Evolutionary conservation across 2,797 vertebrate species (phyloP).

Genomic region (Geotria australis): DNA sequence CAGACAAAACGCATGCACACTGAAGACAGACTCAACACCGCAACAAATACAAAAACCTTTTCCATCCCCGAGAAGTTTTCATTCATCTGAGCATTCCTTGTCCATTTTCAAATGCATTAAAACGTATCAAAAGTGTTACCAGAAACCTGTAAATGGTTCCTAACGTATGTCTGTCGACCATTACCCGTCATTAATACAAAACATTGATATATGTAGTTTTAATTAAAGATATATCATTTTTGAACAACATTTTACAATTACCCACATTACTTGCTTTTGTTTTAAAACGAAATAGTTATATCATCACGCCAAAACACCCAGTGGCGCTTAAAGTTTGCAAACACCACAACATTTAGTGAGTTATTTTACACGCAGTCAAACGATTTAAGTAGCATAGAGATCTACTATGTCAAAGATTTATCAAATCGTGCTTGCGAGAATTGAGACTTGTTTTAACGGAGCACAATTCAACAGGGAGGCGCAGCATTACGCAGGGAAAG

Average conservation of each 20-base stretch:
- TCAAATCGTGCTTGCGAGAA: background rate
- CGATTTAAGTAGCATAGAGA: constrained; percentile 5
- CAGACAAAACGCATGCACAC: too few species aligned
- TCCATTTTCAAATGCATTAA: too few species aligned
- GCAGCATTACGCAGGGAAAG: too few species aligned
- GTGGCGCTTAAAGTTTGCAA: constrained; percentile 3
- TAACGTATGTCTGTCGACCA: constrained; percentile 34
- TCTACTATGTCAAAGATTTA: background rate
- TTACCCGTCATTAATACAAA: constrained; percentile 1
- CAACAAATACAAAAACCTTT: too few species aligned
- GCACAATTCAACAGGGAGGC: too few species aligned
- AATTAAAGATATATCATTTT: background rate
- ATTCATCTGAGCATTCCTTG: too few species aligned
- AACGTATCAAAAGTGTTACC: too few species aligned
- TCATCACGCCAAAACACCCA: constrained; percentile 3
- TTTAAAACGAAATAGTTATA: too few species aligned
- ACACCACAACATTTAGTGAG: constrained; percentile 2
- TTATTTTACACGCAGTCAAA: constrained; percentile 3
- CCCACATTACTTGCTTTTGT: too few species aligned
- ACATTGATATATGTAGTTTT: constrained; percentile 15
- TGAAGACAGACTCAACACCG: too few species aligned
- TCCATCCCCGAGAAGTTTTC: too few species aligned
- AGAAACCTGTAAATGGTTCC: constrained; percentile 1
- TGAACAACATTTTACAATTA: too few species aligned
- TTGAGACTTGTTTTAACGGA: background rate